Evolutionary conservation across 1,140 invertebrate genomes (phyloP), one percentile per base, ranked within the genome.

Genomic region (Drosophila ficusphila): DNA sequence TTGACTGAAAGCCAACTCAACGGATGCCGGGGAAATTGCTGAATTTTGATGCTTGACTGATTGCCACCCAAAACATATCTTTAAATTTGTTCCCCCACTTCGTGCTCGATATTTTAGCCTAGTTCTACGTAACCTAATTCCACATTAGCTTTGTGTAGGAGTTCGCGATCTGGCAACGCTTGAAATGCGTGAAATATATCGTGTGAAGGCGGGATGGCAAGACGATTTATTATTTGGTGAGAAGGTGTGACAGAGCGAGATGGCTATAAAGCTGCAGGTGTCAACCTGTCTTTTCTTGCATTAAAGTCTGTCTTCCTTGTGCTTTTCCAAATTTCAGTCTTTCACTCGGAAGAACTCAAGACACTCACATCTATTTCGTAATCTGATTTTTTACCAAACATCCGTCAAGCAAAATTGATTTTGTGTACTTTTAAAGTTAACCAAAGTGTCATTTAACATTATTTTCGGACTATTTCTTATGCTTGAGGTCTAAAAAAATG

Each of bases 11-110:
- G 79, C 79, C 79, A 83, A 83, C 48, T 12, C 48, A 58, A 54
- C 54, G 48, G 54, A 34, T 52, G 48, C 54, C 48, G 54, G 29
- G 53, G 54, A 68, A 83, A 82, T 83, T 79, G 64, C 75, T 67
- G 71, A 76, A 83, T 83, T 85, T 83, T 85, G 79, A 83, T 79
- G 79, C 79, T 79, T 83, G 79, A 83, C 79, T 85, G 79, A 83
- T 83, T 83, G 79, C 52, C 62, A 57, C 54, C 8, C 14, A 5
- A 21, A 42, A 52, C 12, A n/a, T 31, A 6, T 34, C 4, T 51
- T 36, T 14, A 3, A 34, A 11, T 36, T 36, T 14, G 9, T 65
- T 19, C 0, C 1, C 6, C 0, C 8, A 4, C 5, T 25, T 21
- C 8, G 5, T 16, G 2, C n/a, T 16, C 21, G 8, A 11, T n/a